Evolutionary conservation across 2,797 vertebrate genomes (phyloP).

Genomic region (Esox masquinongy): DNA sequence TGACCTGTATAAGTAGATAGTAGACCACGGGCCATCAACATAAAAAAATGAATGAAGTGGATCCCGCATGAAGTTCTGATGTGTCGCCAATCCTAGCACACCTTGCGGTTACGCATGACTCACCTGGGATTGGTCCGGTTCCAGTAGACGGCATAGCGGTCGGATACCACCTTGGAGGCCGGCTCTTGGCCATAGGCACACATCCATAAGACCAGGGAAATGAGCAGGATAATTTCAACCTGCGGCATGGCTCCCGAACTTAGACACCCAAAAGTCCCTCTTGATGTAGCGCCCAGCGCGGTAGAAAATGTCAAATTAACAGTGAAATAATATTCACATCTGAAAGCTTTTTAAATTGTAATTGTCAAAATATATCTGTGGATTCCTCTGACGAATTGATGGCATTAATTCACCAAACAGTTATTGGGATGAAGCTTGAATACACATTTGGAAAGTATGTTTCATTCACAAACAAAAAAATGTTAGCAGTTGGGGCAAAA

Average conservation of each 20-base stretch:
- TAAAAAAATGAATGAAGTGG: slow-evolving; percentile 12
- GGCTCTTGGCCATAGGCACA: slow-evolving; percentile 88
- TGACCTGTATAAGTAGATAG: too few relatives aligned
- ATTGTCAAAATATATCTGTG: slow-evolving; percentile 7
- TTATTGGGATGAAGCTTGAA: neutral
- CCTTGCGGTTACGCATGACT: slow-evolving; percentile 51
- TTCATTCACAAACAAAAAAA: neutral
- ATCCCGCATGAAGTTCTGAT: slow-evolving; percentile 7
- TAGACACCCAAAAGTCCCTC: slow-evolving; percentile 45
- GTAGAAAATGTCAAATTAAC: slow-evolving; percentile 3
- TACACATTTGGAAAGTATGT: slow-evolving; percentile 9
- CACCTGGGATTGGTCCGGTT: slow-evolving; percentile 96
- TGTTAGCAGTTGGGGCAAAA: neutral
- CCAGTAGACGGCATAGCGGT: slow-evolving; percentile 97
- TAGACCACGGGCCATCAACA: neutral
- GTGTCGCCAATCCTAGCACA: neutral
- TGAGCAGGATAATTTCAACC: slow-evolving; percentile 88
- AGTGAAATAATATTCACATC: slow-evolving; percentile 29
- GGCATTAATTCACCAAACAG: neutral
- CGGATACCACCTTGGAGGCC: slow-evolving; percentile 91
- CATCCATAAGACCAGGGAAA: slow-evolving; percentile 84
- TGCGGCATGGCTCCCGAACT: slow-evolving; percentile 81
- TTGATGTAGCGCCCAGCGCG: slow-evolving; percentile 20
- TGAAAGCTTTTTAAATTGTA: slow-evolving; percentile 19
- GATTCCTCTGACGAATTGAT: neutral